phyloP scores from a whole-genome alignment of 2,888 invertebrate genomes.

The Tiliacea aurago region DNA sequence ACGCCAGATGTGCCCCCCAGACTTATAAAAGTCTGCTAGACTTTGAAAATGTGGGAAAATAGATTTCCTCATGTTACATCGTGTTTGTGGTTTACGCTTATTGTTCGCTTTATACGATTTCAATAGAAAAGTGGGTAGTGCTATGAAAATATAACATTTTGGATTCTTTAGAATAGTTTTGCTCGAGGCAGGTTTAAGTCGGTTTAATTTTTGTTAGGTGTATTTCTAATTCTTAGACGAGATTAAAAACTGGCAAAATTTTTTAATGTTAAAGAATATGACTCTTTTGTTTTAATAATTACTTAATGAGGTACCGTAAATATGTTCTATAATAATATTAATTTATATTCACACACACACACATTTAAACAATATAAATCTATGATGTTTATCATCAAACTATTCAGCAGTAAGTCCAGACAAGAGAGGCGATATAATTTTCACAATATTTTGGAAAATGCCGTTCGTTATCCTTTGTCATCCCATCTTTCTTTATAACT shows the following conservation, averaged over 20 bases:
- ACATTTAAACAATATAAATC: too few relatives aligned
- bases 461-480: conserved; percentile 17
- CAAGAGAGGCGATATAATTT: not conserved
- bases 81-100: conserved; percentile 31
- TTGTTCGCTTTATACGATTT: conserved; percentile 19
- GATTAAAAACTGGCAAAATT: not conserved
- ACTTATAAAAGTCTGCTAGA: conserved; percentile 76
- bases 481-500: not conserved
- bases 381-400: not conserved
- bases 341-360: too few relatives aligned
- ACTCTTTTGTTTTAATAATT: not conserved
- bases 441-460: not conserved
- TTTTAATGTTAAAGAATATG: not conserved
- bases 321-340: not conserved
- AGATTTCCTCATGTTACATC: conserved; percentile 58
- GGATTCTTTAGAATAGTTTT: not conserved
- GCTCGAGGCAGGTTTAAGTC: not conserved
- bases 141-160: not conserved
- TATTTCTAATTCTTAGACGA: not conserved
- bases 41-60: conserved; percentile 67
- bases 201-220: not conserved
- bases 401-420: not conserved
- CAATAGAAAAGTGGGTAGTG: conserved; percentile 1
- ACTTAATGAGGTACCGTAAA: too few relatives aligned
- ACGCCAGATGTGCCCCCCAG: conserved; percentile 81